These are phyloP conservation scores for Lynx canadensis DNA, from an alignment of 2,113 vertebrate species.

Conservation along the genomic window DNA sequence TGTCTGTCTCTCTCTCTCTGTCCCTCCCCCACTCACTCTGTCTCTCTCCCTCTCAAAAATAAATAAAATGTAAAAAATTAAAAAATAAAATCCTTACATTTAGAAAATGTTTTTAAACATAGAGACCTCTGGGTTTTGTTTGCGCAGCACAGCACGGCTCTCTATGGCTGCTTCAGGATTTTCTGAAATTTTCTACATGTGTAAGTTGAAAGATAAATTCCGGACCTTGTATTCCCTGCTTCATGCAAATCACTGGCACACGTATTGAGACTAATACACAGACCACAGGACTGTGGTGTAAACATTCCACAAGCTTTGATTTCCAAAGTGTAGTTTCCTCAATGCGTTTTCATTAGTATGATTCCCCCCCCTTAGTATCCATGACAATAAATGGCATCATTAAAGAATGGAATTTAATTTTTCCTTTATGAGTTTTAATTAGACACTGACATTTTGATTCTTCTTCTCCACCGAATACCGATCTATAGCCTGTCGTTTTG, in stretches of 20 bases:
- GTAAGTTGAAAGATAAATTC: background rate
- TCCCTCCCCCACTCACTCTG: too few relatives aligned
- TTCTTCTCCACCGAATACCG: background rate
- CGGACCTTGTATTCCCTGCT: background rate
- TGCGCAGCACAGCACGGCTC: fast-evolving
- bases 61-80: too few relatives aligned
- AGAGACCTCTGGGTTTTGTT: background rate
- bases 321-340: background rate
- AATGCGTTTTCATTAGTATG: background rate
- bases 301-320: fast-evolving
- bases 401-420: conserved; percentile 46
- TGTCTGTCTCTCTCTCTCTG: too few relatives aligned
- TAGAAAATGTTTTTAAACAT: fast-evolving
- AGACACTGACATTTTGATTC: background rate
- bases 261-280: background rate
- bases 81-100: background rate
- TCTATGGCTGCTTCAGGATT: background rate
- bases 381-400: conserved; percentile 57
- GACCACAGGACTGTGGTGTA: fast-evolving
- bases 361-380: background rate
- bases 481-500: too few relatives aligned
- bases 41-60: too few relatives aligned
- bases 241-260: too few relatives aligned
- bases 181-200: background rate
- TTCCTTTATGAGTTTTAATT: conserved; percentile 60